Percentiles rank a stretch among this genome's conserved stretches.
Evolutionary conservation across 1,140 invertebrate genomes (phyloP).

Genomic region (Hyposmocoma kahamanoa): DNA sequence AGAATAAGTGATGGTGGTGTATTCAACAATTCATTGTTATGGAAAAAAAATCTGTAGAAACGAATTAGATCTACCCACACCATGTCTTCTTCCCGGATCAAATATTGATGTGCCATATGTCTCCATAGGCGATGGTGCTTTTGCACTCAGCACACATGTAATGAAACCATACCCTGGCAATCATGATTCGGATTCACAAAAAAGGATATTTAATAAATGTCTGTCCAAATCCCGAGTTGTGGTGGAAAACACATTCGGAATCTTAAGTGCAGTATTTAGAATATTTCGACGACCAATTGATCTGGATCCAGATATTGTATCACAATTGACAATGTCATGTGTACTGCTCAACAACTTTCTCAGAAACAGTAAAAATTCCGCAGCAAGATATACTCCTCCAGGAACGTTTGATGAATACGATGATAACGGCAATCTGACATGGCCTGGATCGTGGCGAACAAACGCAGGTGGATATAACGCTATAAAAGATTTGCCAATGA

Average conservation of each 20-base stretch:
- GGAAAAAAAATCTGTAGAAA: constrained; percentile 20
- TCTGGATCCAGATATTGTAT: constrained; percentile 29
- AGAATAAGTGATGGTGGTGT: constrained; percentile 49
- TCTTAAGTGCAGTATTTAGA: constrained; percentile 58
- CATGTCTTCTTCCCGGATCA: constrained; percentile 27
- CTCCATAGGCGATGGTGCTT: constrained; percentile 68
- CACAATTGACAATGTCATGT: constrained; percentile 31
- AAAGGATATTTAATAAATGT: constrained; percentile 54
- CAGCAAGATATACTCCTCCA: constrained; percentile 21
- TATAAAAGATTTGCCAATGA: constrained; percentile 12
- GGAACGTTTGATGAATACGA: constrained; percentile 23
- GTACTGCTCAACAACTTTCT: constrained; percentile 43
- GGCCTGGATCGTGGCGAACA: constrained; percentile 21
- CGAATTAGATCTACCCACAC: constrained; percentile 22
- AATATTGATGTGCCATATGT: constrained; percentile 33
- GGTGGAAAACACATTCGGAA: constrained; percentile 74
- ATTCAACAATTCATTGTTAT: constrained; percentile 32
- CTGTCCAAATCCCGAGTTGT: constrained; percentile 47
- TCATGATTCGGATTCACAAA: constrained; percentile 29
- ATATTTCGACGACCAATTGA: constrained; percentile 47
- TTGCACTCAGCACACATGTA: constrained; percentile 51
- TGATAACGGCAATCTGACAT: constrained; percentile 9
- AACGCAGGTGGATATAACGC: constrained; percentile 16
- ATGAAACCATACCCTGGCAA: constrained; percentile 64
- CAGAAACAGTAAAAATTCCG: constrained; percentile 25